Evolutionary conservation across 30 jellyfish, hydroid and myxozoan genomes (phyloP), one percentile per base, ranked within the genome.

Genomic region (Nemopilema nomurai): DNA sequence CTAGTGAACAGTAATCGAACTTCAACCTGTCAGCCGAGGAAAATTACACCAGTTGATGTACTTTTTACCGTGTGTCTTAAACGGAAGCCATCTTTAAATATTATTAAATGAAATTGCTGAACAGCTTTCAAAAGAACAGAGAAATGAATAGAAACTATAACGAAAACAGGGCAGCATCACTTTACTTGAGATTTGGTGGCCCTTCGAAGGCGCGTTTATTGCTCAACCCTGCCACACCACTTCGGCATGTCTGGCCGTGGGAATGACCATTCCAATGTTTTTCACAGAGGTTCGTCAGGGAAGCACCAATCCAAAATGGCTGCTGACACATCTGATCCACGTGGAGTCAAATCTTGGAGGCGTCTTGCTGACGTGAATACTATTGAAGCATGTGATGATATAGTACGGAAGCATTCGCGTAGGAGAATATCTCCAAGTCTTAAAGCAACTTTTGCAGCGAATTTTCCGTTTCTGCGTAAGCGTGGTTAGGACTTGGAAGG

Each of bases 311-410:
- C 49, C 63, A 81, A 69, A 22, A 81, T 81, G 90, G 90, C 77
- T 20, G 66, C 83, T 22, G 57, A 81, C 90, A 81, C 83, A 81
- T 67, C 90, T 67, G 30, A 66, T 81, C 90, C 90, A 81, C 90
- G 90, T 81, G 90, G 90, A 63, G 49, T 66, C 7, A 49, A 22
- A 9, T 17, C 50, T 49, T 63, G 87, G 87, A 67, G 87, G 87
- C 76, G 87, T 65, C 28, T 26, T 63, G 68, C 75, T 77, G 76
- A 77, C 78, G 49, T 77, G 28, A 29, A 29, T 32, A 49, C 78
- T 21, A 28, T 25, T n/a, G 64, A 57, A 41, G 32, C 32, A 62
- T 63, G 78, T 20, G 51, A 21, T 62, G 68, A 21, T 67, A 29
- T n/a, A 7, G 69, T 49, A 62, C 87, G 87, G 76, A 77, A 77